A percentile compares a stretch with the other conserved stretches of the same genome.
phyloP scores from a whole-genome alignment of 2,888 invertebrate genomes.

The Cremastinae sp. region DNA sequence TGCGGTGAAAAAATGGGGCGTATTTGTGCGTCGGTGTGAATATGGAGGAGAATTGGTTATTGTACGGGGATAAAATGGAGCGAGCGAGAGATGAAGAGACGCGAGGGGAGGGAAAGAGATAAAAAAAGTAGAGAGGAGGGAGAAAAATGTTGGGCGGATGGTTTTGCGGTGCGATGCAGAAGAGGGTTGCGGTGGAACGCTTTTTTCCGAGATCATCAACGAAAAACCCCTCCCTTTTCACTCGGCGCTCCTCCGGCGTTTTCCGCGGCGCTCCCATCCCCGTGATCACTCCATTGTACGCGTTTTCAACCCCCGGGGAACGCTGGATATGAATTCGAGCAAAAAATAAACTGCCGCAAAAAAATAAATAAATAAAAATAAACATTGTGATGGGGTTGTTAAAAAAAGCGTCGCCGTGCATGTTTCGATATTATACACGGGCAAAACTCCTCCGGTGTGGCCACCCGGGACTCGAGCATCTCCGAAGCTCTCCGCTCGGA shows the following conservation, averaged over 20 bases:
- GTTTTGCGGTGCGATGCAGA: slow-evolving; percentile 27
- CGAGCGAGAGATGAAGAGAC: not conserved
- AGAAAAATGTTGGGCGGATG: slow-evolving; percentile 7
- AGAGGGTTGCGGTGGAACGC: slow-evolving; percentile 20
- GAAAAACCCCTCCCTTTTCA: not conserved
- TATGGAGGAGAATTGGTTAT: slow-evolving; percentile 38
- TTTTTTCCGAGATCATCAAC: slow-evolving; percentile 13
- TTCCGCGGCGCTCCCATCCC: not conserved
- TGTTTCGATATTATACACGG: slow-evolving; percentile 43
- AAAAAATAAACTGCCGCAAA: not conserved
- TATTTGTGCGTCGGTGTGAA: slow-evolving; percentile 6
- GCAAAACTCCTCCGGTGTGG: not conserved
- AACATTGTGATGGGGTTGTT: slow-evolving; percentile 7
- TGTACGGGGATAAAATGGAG: slow-evolving; percentile 33
- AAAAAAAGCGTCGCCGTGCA: slow-evolving; percentile 2
- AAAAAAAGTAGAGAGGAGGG: not conserved
- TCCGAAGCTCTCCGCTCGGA: slow-evolving; percentile 53
- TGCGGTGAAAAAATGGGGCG: slow-evolving; percentile 6
- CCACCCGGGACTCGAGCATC: slow-evolving; percentile 18
- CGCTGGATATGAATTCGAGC: slow-evolving; percentile 2
- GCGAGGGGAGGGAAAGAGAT: not conserved
- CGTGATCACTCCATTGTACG: slow-evolving; percentile 4
- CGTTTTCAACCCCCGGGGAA: slow-evolving; percentile 9
- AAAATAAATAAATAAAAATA: no score
- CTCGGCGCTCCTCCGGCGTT: not conserved